phyloP scores from a whole-genome alignment of 2,113 vertebrate species.

The Odobenus rosmarus region DNA sequence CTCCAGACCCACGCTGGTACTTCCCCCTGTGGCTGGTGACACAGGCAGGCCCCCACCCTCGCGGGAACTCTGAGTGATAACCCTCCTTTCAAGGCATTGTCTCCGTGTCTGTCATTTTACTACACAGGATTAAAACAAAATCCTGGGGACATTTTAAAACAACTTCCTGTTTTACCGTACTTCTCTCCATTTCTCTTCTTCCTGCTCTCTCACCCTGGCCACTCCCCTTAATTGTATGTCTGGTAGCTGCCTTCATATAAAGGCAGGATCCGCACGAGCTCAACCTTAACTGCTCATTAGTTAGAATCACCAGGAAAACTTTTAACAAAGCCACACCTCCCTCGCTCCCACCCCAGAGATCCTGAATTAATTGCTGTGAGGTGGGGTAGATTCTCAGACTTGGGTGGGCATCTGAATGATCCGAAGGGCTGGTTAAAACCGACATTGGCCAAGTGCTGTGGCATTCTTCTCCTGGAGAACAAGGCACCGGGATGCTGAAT shows the following conservation, averaged over 20 bases:
- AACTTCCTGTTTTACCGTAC: neutral
- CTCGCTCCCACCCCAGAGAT: neutral
- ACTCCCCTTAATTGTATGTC: neutral
- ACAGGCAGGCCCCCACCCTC: neutral
- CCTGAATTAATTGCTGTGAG: neutral
- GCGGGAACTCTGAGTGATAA: neutral
- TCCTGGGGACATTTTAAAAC: neutral
- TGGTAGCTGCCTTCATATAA: neutral
- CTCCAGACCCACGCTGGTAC: neutral
- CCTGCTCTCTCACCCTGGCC: neutral
- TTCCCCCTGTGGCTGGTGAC: neutral
- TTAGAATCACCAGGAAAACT: neutral
- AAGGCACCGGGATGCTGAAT: rapidly evolving
- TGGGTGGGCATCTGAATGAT: neutral
- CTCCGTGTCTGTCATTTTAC: neutral
- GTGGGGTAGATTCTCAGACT: neutral
- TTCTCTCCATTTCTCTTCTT: neutral
- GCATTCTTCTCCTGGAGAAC: no score
- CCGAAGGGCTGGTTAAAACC: neutral
- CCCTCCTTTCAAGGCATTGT: neutral
- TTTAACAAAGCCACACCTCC: neutral
- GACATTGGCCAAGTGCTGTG: no score
- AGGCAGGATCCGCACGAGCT: neutral
- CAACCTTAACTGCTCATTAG: rapidly evolving
- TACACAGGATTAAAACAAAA: neutral